phyloP scores from a whole-genome alignment of 2,113 vertebrate species.

The Limnothrissa miodon region DNA sequence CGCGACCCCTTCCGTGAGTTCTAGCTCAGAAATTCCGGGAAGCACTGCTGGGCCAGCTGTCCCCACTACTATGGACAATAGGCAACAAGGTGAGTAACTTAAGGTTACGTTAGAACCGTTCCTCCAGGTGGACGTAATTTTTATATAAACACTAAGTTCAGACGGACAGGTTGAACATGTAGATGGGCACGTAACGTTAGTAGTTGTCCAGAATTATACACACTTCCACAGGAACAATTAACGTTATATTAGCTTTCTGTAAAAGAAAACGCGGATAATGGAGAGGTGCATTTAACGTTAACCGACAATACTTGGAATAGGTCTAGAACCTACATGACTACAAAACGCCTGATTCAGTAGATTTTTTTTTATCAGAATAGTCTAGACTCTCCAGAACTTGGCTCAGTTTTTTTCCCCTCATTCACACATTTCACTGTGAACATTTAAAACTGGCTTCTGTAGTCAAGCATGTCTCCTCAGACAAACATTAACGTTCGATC shows the following conservation, averaged over 20 bases:
- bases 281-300: background rate
- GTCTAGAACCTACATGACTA: too few relatives aligned
- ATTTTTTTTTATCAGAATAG: too few relatives aligned
- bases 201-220: background rate
- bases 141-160: background rate
- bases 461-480: background rate
- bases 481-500: background rate
- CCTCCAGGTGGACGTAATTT: background rate
- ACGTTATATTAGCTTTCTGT: too few relatives aligned
- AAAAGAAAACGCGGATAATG: background rate
- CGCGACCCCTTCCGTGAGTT: background rate
- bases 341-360: too few relatives aligned
- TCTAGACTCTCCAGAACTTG: too few relatives aligned
- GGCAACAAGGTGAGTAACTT: conserved; percentile 4
- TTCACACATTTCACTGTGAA: too few relatives aligned
- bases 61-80: background rate
- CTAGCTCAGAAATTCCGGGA: background rate
- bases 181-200: background rate
- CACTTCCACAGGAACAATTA: background rate
- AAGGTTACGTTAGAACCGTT: background rate
- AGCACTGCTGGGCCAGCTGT: conserved; percentile 2
- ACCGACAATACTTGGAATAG: too few relatives aligned
- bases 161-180: background rate
- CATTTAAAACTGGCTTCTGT: too few relatives aligned
- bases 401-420: too few relatives aligned